Conservation (phyloP, 2,888 invertebrate genomes). For the Sicus ferrugineus region DNA sequence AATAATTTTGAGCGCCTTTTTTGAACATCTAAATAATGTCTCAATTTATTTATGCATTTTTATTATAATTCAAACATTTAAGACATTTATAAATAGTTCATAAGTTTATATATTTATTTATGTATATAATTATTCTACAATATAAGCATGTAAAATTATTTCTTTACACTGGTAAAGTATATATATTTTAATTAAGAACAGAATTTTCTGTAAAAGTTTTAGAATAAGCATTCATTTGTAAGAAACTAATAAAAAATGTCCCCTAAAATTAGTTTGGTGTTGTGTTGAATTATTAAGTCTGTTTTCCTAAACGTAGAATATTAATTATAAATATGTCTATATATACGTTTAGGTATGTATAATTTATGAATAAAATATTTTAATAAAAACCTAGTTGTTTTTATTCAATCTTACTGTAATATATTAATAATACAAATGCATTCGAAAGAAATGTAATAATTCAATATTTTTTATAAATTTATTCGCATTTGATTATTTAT, state of each 20-base stretch:
- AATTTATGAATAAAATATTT: not conserved
- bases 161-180: no score
- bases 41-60: conserved; percentile 5
- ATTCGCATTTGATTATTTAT: not conserved
- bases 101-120: not conserved
- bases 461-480: not conserved
- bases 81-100: conserved; percentile 13
- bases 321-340: not conserved
- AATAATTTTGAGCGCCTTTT: no score
- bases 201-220: not conserved
- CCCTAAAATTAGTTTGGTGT: not conserved
- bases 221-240: not conserved
- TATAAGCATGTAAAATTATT: no score
- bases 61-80: conserved; percentile 18
- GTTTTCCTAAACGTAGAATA: not conserved
- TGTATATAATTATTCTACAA: conserved; percentile 3
- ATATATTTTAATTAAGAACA: not conserved
- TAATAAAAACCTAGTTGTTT: no score
- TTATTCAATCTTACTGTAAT: not conserved
- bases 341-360: not conserved
- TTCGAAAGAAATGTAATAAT: conserved; percentile 1
- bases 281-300: not conserved
- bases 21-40: no score
- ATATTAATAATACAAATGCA: not conserved
- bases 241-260: not conserved